Percentiles rank a stretch among this genome's conserved stretches.
These are phyloP conservation scores for Napeogenes sylphis DNA, from an alignment of 2,888 invertebrate species.

Conservation along the genomic window DNA sequence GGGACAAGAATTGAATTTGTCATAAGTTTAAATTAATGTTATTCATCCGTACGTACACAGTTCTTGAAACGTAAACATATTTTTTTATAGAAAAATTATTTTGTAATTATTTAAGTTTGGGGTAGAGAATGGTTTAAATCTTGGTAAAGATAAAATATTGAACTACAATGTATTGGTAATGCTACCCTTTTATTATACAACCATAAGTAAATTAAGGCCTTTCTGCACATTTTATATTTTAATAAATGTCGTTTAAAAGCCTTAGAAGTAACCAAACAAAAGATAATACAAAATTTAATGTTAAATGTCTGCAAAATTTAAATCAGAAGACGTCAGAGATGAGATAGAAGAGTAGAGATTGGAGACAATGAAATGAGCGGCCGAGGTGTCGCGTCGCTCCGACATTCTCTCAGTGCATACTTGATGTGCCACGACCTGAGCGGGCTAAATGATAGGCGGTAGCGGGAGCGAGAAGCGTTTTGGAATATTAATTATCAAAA, in stretches of 20 bases:
- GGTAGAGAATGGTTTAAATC: too few species aligned
- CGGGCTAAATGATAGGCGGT: constrained; percentile 20
- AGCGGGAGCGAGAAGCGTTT: constrained; percentile 9
- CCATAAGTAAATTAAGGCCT: too few species aligned
- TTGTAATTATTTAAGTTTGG: too few species aligned
- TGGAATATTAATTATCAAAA: too few species aligned
- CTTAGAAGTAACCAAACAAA: neutral
- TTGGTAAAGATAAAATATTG: too few species aligned
- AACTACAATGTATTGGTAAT: too few species aligned
- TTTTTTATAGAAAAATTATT: too few species aligned
- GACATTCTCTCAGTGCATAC: constrained; percentile 74
- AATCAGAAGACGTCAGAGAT: constrained; percentile 35
- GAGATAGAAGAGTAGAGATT: constrained; percentile 40
- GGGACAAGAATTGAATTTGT: neutral
- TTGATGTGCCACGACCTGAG: constrained; percentile 61
- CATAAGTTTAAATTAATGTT: constrained; percentile 2
- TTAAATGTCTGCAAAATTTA: constrained; percentile 38
- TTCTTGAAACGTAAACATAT: too few species aligned
- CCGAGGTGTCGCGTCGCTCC: constrained; percentile 69
- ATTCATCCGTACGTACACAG: too few species aligned
- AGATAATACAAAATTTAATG: neutral
- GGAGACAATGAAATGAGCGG: constrained; percentile 73
- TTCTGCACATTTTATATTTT: too few species aligned
- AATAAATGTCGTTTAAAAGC: too few species aligned
- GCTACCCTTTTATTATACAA: too few species aligned